Evolutionary conservation across 2,888 invertebrate genomes (phyloP).

Genomic region (Parapristionchus giblindavisi): DNA sequence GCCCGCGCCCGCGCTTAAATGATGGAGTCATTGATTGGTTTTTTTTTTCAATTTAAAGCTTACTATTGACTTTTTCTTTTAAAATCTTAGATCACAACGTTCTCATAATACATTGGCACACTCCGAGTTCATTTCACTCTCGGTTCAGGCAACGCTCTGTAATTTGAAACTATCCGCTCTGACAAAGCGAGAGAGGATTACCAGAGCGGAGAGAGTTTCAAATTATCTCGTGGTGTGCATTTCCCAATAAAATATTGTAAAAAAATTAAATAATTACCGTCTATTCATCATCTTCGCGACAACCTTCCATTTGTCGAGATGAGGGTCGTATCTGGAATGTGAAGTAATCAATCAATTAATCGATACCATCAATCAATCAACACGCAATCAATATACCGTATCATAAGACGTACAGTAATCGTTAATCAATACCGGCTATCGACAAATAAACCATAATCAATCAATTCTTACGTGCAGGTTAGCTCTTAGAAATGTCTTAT

Average conservation of each 20-base stretch:
- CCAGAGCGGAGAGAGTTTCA: too few relatives aligned
- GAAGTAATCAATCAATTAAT: constrained; percentile 37
- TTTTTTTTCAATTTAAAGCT: background rate
- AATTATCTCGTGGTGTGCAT: background rate
- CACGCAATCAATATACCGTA: background rate
- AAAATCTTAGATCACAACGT: too few relatives aligned
- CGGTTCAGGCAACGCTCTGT: too few relatives aligned
- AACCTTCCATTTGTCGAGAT: constrained; percentile 72
- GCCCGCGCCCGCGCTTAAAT: constrained; percentile 72
- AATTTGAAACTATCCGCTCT: too few relatives aligned
- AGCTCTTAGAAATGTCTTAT: too few relatives aligned
- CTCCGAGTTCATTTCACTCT: too few relatives aligned
- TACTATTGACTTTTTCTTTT: background rate
- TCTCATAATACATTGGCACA: too few relatives aligned
- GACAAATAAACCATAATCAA: background rate
- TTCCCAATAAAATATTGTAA: background rate
- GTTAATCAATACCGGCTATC: background rate
- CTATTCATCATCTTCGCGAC: constrained; percentile 72
- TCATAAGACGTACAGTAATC: background rate
- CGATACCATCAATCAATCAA: background rate
- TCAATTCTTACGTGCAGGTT: too few relatives aligned
- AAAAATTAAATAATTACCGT: constrained; percentile 39
- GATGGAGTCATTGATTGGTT: background rate
- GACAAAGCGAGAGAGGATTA: too few relatives aligned
- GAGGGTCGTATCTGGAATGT: constrained; percentile 72